Evolutionary conservation across 2,888 invertebrate species (phyloP).

Genomic region (Rapana venosa): DNA sequence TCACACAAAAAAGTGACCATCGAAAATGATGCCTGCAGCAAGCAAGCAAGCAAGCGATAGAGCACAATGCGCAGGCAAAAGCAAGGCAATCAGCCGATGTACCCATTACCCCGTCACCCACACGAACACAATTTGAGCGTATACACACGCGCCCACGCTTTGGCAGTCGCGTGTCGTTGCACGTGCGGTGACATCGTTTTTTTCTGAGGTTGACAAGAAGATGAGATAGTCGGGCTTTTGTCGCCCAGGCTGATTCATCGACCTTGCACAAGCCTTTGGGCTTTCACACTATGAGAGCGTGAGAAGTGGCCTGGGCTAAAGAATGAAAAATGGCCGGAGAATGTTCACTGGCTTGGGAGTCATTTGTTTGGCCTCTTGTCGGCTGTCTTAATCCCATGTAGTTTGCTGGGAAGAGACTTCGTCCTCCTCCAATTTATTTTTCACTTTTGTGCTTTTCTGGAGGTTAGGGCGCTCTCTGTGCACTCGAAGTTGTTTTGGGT

Average conservation of each 20-base stretch:
- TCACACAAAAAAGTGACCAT: not conserved
- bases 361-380: not conserved
- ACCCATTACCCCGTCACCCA: conserved; percentile 40
- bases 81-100: conserved; percentile 27
- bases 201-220: conserved; percentile 38
- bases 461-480: too few relatives aligned
- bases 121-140: conserved; percentile 24
- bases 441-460: not conserved
- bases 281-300: conserved; percentile 1
- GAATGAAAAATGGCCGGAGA: conserved; percentile 24
- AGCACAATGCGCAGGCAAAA: too few relatives aligned
- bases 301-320: not conserved
- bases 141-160: conserved; percentile 27
- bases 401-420: conserved; percentile 1
- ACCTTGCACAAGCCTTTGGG: not conserved
- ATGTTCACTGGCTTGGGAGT: not conserved
- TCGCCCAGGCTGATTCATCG: conserved; percentile 37
- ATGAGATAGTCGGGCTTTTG: conserved; percentile 34
- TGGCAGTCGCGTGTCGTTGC: conserved; percentile 38
- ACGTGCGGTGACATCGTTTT: conserved; percentile 41
- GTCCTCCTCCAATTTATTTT: not conserved
- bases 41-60: not conserved
- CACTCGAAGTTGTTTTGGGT: not conserved
- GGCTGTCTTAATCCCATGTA: not conserved
- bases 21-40: not conserved